Base-by-base conservation (phyloP, 2,797 vertebrate species). In the Pangasius krempfi region DNA sequence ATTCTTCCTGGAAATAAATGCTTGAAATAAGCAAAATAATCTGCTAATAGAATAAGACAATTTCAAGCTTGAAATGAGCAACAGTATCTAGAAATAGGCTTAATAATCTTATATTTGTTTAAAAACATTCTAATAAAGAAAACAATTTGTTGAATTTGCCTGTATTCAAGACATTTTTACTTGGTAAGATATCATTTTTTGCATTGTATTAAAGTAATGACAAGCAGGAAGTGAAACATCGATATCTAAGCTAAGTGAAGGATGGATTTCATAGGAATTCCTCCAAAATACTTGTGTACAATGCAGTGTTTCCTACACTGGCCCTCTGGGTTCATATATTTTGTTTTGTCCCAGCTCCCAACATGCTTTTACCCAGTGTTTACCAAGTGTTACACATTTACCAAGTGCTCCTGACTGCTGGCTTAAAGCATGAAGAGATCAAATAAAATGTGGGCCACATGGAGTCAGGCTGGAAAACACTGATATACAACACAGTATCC, bases 341-440 rank as follows among this genome's bases (percentile, higher is more conserved):
- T 76, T 6, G 5, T 13, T n/a, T 27, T 1, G 12, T n/a, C 44
- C 44, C 40, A n/a, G 27, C 27, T 52, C 47, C 47, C 25, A n/a
- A 2, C 47, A 25, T 75, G 40, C 40, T 47, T 40, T 12, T 18
- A 52, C 13, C 5, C 27, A 79, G n/a, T 79, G 76, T 80, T 80
- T 56, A 58, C 30, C 20, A 1, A 80, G 78, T 33, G 78, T 80
- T 80, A 80, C 78, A 80, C 78, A 80, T 80, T 80, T 80, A 80
- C 78, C 52, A 18, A 14, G 73, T 50, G 73, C 4, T n/a, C 73
- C 73, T 76, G 44, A 76, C n/a, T 44, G 4, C 40, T 47, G 72
- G 20, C 2, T 8, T 33, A 68, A 6, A 66, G 62, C 62, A 1
- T 13, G 5, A 75, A 27, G 44, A 14, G 44, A 6, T n/a, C 44